Conservation (phyloP, 2,888 invertebrate species). For the Uloborus plumipes region DNA sequence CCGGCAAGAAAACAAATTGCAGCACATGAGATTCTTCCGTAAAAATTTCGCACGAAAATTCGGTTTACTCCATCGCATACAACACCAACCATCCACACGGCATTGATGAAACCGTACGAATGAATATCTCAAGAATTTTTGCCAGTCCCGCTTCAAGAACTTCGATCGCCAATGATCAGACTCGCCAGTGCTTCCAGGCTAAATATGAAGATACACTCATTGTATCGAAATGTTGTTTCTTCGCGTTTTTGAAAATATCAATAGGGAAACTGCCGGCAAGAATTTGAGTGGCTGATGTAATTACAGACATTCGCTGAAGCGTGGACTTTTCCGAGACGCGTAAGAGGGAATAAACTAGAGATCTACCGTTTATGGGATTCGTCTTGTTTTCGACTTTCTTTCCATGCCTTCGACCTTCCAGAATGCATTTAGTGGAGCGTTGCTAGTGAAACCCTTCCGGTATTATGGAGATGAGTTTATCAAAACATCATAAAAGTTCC, state of each 20-base stretch:
- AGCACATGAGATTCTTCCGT: constrained; percentile 2
- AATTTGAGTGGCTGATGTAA: constrained; percentile 42
- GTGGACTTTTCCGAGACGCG: constrained; percentile 25
- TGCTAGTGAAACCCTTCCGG: constrained; percentile 25
- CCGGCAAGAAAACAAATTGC: constrained; percentile 15
- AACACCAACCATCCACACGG: background rate
- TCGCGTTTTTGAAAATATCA: constrained; percentile 15
- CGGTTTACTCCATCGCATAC: background rate
- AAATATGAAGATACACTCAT: constrained; percentile 20
- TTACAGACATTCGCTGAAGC: constrained; percentile 39
- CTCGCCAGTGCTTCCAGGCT: constrained; percentile 13
- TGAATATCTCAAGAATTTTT: background rate
- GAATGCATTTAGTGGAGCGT: constrained; percentile 39
- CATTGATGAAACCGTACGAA: background rate
- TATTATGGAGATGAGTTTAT: constrained; percentile 9
- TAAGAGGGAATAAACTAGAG: constrained; percentile 27
- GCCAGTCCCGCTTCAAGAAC: constrained; percentile 29
- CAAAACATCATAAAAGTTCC: constrained; percentile 1
- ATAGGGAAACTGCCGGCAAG: constrained; percentile 9
- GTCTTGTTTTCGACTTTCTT: constrained; percentile 49
- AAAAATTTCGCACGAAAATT: constrained; percentile 32
- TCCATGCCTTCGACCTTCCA: constrained; percentile 48
- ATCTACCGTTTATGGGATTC: constrained; percentile 25
- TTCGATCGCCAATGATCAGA: constrained; percentile 13
- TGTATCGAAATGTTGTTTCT: constrained; percentile 22